A percentile compares a stretch with the other conserved stretches of the same genome.
phyloP scores from a whole-genome alignment of 2,113 vertebrate genomes.

The Leptocoma aspasia region DNA sequence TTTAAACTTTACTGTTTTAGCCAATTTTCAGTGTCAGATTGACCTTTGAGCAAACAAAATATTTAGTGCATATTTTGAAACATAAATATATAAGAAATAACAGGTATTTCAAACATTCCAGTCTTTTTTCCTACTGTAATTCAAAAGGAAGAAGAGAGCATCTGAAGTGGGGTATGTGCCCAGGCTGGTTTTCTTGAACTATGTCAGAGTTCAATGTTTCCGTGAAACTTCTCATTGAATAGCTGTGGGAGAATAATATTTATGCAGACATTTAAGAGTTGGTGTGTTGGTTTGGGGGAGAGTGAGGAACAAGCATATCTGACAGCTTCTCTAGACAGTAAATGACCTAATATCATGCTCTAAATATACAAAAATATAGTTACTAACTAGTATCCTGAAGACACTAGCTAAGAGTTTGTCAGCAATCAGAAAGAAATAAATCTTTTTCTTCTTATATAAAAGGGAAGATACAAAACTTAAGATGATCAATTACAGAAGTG shows the following conservation, averaged over 20 bases:
- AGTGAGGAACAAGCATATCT: neutral
- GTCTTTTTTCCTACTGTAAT: neutral
- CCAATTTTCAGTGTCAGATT: neutral
- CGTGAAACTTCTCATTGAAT: neutral
- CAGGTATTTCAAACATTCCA: neutral
- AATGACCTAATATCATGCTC: neutral
- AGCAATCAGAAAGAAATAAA: neutral
- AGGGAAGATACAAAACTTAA: neutral
- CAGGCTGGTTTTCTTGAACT: neutral
- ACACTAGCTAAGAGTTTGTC: neutral
- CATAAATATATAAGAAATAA: neutral
- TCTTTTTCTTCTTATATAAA: neutral
- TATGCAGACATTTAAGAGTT: neutral
- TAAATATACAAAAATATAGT: neutral
- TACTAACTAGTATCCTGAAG: neutral
- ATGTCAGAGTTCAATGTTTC: neutral
- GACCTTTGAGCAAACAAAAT: neutral
- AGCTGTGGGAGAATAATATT: neutral
- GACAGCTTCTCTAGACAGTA: neutral
- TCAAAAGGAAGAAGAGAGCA: neutral
- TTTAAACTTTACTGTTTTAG: neutral
- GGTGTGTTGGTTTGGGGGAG: neutral
- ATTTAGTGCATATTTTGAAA: neutral
- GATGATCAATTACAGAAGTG: neutral
- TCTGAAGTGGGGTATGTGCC: neutral